Base-by-base conservation (phyloP, 2,113 vertebrate genomes). In the Sorex araneus region DNA sequence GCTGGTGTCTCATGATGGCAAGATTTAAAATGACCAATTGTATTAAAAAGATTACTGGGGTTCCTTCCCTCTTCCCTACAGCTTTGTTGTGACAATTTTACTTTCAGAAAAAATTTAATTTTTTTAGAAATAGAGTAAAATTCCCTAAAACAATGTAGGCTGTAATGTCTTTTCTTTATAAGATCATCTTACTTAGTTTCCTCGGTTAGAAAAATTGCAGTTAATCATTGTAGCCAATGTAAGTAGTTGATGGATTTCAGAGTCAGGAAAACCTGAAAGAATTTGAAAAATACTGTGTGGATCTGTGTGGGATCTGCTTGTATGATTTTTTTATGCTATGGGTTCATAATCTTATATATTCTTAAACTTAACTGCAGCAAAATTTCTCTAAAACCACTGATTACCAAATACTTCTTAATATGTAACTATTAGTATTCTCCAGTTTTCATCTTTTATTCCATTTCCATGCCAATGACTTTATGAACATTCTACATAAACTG, bases 181-280 rank as follows among this genome's bases (percentile, higher is more conserved):
- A 84, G 28, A 90, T 9, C 13, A 43, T 80, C 23, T 80, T 91
- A 13, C 0, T 66, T 85, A 73, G 4, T 40, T 70, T 85, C 91
- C 2, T 78, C 81, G 54, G 21, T 87, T 82, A 85, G 64, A 84
- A 81, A 88, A 88, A 36, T 23, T 76, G 40, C 40, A 84, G 30
- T 66, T 70, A 25, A 67, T 54, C 66, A 40, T 9, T 47, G 12
- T 23, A n/a, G 5, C 74, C 89, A 84, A 73, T 50, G 47, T 50
- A 50, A 50, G 47, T 50, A 50, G 47, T 43, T 16, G n/a, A 71
- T 47, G 3, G 54, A 80, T n/a, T 84, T 87, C 7, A 60, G 18
- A 81, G 8, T 73, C 43, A 84, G 27, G 9, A 57, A 84, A 25
- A 21, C 21, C 54, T 75, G 25, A 13, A 25, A 84, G 86, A 70